phyloP scores from a whole-genome alignment of 2,888 invertebrate genomes.

The Pristionchus fissidentatus region DNA sequence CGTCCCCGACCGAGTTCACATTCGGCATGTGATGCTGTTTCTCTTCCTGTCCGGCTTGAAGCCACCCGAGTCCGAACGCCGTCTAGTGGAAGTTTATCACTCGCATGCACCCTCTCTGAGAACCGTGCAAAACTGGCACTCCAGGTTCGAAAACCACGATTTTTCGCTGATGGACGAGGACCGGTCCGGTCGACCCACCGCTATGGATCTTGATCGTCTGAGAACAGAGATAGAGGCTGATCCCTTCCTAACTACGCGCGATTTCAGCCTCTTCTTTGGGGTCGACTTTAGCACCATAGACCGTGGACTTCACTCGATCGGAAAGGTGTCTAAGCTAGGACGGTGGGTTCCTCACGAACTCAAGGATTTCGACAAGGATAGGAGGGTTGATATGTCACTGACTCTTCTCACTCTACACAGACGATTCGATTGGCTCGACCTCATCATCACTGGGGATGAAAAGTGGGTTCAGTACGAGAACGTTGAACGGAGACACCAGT shows the following conservation, averaged over 20 bases:
- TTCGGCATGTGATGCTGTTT: constrained; percentile 4
- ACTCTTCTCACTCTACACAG: background rate
- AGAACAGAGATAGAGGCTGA: background rate
- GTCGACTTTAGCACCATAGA: background rate
- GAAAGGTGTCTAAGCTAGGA: background rate
- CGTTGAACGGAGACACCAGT: background rate
- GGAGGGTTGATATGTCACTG: background rate
- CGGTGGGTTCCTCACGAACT: constrained; percentile 19
- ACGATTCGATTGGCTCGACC: background rate
- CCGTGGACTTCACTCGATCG: background rate
- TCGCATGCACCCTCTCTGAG: background rate
- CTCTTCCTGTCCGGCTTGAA: too few species aligned
- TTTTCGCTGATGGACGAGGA: background rate
- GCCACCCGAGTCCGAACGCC: constrained; percentile 3
- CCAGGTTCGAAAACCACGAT: background rate
- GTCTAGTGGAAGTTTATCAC: background rate
- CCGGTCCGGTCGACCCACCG: constrained; percentile 2
- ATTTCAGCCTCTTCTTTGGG: background rate
- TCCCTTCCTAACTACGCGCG: background rate
- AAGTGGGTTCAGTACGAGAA: constrained; percentile 40
- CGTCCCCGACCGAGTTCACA: constrained; percentile 19
- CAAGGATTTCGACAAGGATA: background rate
- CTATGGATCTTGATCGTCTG: constrained; percentile 9
- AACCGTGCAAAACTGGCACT: background rate
- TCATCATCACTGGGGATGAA: constrained; percentile 20